Evolutionary conservation across 2,113 vertebrate species (phyloP).

Genomic region (Hyla sarda): DNA sequence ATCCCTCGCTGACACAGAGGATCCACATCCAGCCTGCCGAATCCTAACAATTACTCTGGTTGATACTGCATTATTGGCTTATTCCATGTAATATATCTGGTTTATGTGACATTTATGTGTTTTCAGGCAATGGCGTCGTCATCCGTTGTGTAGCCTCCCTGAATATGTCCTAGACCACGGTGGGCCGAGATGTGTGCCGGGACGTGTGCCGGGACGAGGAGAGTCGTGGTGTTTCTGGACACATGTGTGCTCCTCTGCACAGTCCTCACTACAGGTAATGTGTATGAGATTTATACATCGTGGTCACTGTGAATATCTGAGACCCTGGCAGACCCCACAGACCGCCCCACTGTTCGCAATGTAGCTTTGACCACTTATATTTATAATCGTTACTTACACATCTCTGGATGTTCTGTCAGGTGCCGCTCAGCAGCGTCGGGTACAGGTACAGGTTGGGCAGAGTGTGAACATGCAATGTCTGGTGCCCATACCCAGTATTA

Average conservation of each 20-base stretch:
- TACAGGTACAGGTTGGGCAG: not conserved
- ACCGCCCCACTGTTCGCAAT: not conserved
- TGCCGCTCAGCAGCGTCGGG: not conserved
- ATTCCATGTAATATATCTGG: too few relatives aligned
- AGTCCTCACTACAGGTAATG: slow-evolving; percentile 5
- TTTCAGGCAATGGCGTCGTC: not conserved
- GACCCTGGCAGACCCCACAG: not conserved
- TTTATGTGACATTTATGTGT: not conserved
- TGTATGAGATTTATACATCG: not conserved
- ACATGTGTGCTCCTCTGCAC: not conserved
- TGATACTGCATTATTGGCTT: too few relatives aligned
- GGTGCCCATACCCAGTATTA: not conserved
- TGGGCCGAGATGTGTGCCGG: not conserved
- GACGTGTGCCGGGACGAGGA: not conserved
- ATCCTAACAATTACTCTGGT: too few relatives aligned
- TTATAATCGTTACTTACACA: not conserved
- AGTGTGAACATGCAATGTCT: slow-evolving; percentile 1
- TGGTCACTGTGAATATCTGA: not conserved
- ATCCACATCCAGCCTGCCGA: too few relatives aligned
- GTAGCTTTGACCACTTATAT: not conserved
- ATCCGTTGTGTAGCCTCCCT: not conserved
- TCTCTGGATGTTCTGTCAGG: not conserved
- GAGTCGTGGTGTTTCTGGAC: not conserved
- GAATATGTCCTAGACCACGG: not conserved
- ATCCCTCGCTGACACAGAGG: too few relatives aligned